Percentiles rank a stretch among this genome's conserved stretches.
These are phyloP conservation scores for Eumaeus atala DNA, from an alignment of 1,140 invertebrate species.

Conservation along the genomic window DNA sequence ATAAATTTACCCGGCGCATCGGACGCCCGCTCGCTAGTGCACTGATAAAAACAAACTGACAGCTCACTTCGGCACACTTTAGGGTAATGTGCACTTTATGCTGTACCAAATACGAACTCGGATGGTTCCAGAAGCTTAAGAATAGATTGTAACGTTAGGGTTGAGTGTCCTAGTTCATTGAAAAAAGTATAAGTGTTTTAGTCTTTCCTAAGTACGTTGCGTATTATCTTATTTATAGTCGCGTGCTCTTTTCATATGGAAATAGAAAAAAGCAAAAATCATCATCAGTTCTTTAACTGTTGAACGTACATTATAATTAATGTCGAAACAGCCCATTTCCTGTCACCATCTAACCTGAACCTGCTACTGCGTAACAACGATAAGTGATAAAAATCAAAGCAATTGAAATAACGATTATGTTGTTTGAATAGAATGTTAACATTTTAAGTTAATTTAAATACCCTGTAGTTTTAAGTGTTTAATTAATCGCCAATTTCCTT, in stretches of 20 bases:
- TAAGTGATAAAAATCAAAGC: no score
- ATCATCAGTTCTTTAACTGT: no score
- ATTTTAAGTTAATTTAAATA: no score
- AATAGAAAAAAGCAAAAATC: no score
- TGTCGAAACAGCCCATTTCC: no score
- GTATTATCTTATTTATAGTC: conserved; percentile 5
- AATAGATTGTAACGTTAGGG: conserved; percentile 30
- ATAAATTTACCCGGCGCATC: conserved; percentile 65
- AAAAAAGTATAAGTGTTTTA: conserved; percentile 8
- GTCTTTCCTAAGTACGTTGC: background rate
- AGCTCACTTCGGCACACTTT: conserved; percentile 25
- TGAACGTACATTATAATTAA: no score
- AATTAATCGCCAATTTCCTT: background rate
- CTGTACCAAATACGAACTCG: conserved; percentile 10
- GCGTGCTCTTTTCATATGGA: no score
- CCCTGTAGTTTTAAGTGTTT: no score
- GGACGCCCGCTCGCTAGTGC: conserved; percentile 39
- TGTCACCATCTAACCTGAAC: no score
- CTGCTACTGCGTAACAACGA: no score
- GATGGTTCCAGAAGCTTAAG: background rate
- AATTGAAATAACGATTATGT: no score
- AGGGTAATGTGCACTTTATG: conserved; percentile 30
- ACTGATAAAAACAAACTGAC: conserved; percentile 56
- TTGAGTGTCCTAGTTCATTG: conserved; percentile 18
- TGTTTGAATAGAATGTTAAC: no score